These are phyloP conservation scores for Protophormia terraenovae DNA, from an alignment of 2,888 invertebrate species.

Conservation along the genomic window DNA sequence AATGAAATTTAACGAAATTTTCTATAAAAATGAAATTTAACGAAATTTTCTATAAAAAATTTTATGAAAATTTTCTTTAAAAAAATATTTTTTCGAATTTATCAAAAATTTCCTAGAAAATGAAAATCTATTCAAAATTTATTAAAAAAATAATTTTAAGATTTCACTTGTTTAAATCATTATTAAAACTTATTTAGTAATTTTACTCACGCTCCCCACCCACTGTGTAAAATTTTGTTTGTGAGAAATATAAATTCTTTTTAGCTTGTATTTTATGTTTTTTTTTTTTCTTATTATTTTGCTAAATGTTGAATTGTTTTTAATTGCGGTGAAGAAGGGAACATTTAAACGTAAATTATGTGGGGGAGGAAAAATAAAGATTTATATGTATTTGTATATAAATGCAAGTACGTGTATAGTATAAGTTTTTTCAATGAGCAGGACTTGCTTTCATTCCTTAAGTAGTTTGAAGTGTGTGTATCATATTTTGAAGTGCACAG, in stretches of 20 bases:
- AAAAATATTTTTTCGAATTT: no score
- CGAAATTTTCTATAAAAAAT: no score
- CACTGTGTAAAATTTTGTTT: conserved; percentile 27
- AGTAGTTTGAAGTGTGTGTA: conserved; percentile 39
- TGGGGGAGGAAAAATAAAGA: not conserved
- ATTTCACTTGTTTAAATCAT: no score
- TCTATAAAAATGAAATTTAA: no score
- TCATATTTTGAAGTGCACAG: conserved; percentile 3
- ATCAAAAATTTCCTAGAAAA: no score
- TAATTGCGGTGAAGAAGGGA: conserved; percentile 58
- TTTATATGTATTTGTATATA: conserved; percentile 25
- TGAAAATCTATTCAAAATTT: no score
- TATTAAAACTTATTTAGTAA: no score
- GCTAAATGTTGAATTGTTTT: conserved; percentile 61
- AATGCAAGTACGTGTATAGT: not conserved
- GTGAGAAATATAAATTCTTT: conserved; percentile 35
- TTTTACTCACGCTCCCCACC: not conserved
- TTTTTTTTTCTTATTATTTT: not conserved
- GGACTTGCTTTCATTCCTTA: conserved; percentile 35
- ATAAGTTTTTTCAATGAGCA: conserved; percentile 12
- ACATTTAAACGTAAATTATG: conserved; percentile 41
- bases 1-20: no score
- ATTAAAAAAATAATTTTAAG: no score
- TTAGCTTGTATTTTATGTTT: not conserved
- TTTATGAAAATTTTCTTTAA: no score